Conservation (phyloP, 35 echinoderm and acorn worm genomes). For the Chiridota heheva region DNA sequence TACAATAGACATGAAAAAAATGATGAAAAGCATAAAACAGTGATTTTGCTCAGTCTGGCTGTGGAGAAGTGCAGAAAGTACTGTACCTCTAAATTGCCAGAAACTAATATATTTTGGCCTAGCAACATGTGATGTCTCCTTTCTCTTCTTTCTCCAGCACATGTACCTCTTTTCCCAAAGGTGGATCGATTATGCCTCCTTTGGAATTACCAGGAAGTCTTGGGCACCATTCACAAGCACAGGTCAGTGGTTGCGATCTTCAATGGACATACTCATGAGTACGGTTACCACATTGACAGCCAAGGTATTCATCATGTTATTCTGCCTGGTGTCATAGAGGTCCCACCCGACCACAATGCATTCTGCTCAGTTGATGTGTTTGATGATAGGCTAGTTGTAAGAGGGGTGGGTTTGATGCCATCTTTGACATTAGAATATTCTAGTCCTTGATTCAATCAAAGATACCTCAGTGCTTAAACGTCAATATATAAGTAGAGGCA, state of each 20-base stretch:
- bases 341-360: conserved; percentile 53
- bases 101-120: background rate
- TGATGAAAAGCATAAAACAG: too few relatives aligned
- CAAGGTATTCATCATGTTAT: conserved; percentile 73
- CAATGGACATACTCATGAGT: conserved; percentile 71
- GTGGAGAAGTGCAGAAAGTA: background rate
- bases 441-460: too few relatives aligned
- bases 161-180: conserved; percentile 55
- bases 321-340: conserved; percentile 66
- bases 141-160: conserved; percentile 56
- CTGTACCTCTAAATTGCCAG: background rate
- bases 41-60: too few relatives aligned
- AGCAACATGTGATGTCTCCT: too few relatives aligned
- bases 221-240: conserved; percentile 44
- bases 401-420: conserved; percentile 47
- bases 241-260: conserved; percentile 68
- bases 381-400: conserved; percentile 26
- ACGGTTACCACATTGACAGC: conserved; percentile 30
- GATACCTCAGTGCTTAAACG: too few relatives aligned
- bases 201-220: conserved; percentile 82
- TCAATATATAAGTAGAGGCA: too few relatives aligned
- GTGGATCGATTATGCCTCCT: conserved; percentile 43
- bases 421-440: background rate
- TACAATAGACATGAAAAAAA: too few relatives aligned
- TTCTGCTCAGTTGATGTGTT: conserved; percentile 74